phyloP scores from a whole-genome alignment of 2,888 invertebrate species.

The Strigamia maritima region DNA sequence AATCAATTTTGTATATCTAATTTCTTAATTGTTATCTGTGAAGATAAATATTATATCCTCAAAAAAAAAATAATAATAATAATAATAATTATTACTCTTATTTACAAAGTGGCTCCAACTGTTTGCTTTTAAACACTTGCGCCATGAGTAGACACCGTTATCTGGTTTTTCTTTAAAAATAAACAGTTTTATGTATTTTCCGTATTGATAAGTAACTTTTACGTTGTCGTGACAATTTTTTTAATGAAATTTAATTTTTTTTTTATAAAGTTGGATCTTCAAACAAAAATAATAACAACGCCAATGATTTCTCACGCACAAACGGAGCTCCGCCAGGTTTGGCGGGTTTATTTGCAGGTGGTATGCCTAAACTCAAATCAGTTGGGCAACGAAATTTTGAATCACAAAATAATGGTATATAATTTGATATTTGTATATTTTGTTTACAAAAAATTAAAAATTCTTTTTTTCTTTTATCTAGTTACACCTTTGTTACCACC shows the following conservation, averaged over 20 bases:
- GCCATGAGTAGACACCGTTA: neutral
- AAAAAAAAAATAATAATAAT: neutral
- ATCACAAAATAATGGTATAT: constrained; percentile 49
- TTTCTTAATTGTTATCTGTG: no score
- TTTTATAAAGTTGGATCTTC: neutral
- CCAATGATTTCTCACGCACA: constrained; percentile 49
- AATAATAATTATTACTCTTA: neutral
- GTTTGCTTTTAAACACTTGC: neutral
- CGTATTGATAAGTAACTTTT: neutral
- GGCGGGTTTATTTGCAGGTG: constrained; percentile 75
- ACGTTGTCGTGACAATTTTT: no score
- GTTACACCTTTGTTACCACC: constrained; percentile 24
- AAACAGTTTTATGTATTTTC: neutral
- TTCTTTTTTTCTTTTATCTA: neutral
- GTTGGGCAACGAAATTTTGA: constrained; percentile 56
- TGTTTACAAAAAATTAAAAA: neutral
- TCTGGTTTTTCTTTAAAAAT: neutral
- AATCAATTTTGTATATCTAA: neutral
- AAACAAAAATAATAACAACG: constrained; percentile 46
- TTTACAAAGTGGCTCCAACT: neutral
- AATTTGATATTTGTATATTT: neutral
- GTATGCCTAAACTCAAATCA: constrained; percentile 76
- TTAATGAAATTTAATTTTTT: neutral
- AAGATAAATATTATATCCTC: no score
- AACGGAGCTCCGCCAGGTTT: constrained; percentile 53